These are phyloP conservation scores for Meloe dianella DNA, from an alignment of 2,888 invertebrate species.

Conservation along the genomic window DNA sequence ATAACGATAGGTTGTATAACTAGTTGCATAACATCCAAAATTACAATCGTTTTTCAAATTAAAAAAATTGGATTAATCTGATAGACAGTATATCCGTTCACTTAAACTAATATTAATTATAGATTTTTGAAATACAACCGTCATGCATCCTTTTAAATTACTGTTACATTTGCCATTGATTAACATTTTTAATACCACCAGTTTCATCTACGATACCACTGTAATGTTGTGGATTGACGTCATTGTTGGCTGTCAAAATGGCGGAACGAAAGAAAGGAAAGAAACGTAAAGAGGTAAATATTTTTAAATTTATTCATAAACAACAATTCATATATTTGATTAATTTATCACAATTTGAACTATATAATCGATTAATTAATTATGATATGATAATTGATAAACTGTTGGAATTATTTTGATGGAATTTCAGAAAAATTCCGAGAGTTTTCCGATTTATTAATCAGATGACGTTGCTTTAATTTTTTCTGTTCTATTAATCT, in stretches of 20 bases:
- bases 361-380: neutral
- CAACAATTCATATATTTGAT: no score
- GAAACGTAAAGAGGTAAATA: conserved; percentile 69
- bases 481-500: conserved; percentile 7
- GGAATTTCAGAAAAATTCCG: neutral
- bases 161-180: no score
- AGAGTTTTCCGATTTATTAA: neutral
- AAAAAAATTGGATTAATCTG: no score
- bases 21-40: neutral
- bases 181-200: conserved; percentile 25
- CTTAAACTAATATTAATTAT: no score
- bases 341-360: no score
- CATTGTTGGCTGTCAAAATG: conserved; percentile 58
- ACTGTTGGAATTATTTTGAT: neutral
- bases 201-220: no score
- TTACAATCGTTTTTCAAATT: no score
- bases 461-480: conserved; percentile 34
- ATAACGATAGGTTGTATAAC: neutral
- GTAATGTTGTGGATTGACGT: conserved; percentile 26
- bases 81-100: no score
- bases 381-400: conserved; percentile 8
- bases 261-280: conserved; percentile 70
- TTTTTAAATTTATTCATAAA: conserved; percentile 2
- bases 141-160: no score
- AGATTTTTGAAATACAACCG: no score